Conservation (phyloP, 1,140 invertebrate genomes). For the Drosophila equinoxialis region DNA sequence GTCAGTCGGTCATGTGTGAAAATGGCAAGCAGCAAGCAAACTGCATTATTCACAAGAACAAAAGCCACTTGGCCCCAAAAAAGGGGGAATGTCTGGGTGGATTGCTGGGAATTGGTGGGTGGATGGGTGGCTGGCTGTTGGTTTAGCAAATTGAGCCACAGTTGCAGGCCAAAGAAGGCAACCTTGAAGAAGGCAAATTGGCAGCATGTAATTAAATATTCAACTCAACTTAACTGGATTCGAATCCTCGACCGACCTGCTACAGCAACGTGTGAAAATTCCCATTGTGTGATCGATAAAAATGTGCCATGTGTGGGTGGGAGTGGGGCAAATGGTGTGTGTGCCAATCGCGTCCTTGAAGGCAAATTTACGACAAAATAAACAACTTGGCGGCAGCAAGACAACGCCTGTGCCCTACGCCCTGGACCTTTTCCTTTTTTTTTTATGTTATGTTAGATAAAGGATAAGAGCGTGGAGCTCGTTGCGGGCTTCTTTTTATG, state of each 20-base stretch:
- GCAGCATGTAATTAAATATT: constrained; percentile 50
- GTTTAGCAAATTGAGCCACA: background rate
- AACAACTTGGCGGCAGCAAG: constrained; percentile 63
- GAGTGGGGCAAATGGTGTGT: constrained; percentile 21
- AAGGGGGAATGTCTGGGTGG: background rate
- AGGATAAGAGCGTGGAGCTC: constrained; percentile 43
- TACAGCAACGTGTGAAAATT: constrained; percentile 68
- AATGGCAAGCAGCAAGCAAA: constrained; percentile 49
- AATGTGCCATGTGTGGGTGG: constrained; percentile 31
- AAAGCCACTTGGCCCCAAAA: constrained; percentile 41
- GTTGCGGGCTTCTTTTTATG: constrained; percentile 55
- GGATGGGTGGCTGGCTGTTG: background rate
- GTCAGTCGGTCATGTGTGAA: constrained; percentile 54
- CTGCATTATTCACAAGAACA: constrained; percentile 51
- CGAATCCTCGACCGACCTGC: background rate
- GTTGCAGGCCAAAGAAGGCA: constrained; percentile 25
- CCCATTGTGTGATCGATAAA: constrained; percentile 80
- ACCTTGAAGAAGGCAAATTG: constrained; percentile 67
- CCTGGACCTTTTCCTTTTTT: constrained; percentile 7
- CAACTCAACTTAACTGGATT: constrained; percentile 2
- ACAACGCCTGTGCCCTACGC: constrained; percentile 18
- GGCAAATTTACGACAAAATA: constrained; percentile 76
- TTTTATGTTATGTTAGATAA: constrained; percentile 47
- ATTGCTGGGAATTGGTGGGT: no score
- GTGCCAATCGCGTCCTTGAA: constrained; percentile 58